Evolutionary conservation across 2,888 invertebrate species (phyloP).

Genomic region (Pammene fasciana): DNA sequence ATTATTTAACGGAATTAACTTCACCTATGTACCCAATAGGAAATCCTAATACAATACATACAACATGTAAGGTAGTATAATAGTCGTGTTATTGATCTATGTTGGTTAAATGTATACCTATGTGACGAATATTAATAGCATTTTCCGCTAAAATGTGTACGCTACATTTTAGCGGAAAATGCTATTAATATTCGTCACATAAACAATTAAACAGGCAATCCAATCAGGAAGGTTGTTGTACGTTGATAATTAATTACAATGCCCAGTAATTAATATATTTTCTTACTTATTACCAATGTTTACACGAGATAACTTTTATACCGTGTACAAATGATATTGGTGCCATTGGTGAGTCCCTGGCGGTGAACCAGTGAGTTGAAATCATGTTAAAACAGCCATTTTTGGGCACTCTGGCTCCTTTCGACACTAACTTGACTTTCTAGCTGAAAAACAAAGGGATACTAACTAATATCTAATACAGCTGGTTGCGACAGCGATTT

Average conservation of each 20-base stretch:
- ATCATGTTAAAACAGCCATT: no score
- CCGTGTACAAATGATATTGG: neutral
- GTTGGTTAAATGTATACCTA: no score
- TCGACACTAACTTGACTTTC: neutral
- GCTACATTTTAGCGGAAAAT: no score
- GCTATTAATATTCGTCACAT: neutral
- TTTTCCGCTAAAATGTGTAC: no score
- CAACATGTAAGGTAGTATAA: no score
- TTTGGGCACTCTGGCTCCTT: no score
- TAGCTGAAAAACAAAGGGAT: slow-evolving; percentile 7
- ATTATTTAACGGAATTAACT: no score
- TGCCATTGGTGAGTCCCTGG: no score
- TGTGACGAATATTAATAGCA: neutral
- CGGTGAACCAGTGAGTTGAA: no score
- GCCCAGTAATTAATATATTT: neutral
- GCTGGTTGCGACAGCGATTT: slow-evolving; percentile 7
- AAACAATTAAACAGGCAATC: neutral
- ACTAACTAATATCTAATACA: slow-evolving; percentile 7
- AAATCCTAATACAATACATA: no score
- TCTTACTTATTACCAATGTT: neutral
- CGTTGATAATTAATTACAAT: neutral
- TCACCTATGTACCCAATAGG: no score
- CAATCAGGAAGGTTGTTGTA: neutral
- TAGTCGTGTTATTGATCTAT: no score
- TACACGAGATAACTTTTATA: neutral